Evolutionary conservation across 2,113 vertebrate species (phyloP).

Genomic region (Chauna torquata): DNA sequence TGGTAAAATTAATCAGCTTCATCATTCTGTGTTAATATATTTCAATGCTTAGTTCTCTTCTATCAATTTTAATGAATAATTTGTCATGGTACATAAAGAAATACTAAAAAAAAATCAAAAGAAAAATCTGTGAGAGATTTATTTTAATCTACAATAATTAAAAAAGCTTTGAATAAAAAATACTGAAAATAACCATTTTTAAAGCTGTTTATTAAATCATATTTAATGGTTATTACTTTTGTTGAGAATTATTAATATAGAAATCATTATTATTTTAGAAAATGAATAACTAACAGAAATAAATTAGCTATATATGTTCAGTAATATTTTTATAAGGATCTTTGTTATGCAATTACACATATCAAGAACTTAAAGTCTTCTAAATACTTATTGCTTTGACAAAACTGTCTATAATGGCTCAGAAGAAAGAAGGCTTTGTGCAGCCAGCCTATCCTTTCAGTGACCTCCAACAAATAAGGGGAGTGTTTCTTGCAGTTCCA

Average conservation of each 20-base stretch:
- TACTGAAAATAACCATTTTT: not conserved
- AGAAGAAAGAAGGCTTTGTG: conserved; percentile 21
- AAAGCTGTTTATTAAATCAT: not conserved
- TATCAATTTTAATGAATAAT: not conserved
- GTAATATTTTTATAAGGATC: not conserved
- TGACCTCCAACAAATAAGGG: not conserved
- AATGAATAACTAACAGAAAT: not conserved
- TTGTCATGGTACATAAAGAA: not conserved
- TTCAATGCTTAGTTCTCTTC: not conserved
- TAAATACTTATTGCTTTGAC: not conserved
- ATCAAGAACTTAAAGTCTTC: not conserved
- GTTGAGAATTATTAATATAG: not conserved
- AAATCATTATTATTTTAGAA: not conserved
- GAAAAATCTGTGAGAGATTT: not conserved
- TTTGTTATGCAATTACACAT: not conserved
- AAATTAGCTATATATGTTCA: not conserved
- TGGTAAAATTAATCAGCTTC: not conserved
- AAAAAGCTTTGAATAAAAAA: not conserved
- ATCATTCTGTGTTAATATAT: not conserved
- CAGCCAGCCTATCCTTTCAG: not conserved
- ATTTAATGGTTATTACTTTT: not conserved
- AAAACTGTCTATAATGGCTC: not conserved
- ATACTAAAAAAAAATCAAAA: not conserved
- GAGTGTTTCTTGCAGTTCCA: not conserved
- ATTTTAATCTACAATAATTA: not conserved